Percentiles rank a stretch among this genome's conserved stretches.
phyloP scores from a whole-genome alignment of 2,888 invertebrate species.

The Octodonta nipae region DNA sequence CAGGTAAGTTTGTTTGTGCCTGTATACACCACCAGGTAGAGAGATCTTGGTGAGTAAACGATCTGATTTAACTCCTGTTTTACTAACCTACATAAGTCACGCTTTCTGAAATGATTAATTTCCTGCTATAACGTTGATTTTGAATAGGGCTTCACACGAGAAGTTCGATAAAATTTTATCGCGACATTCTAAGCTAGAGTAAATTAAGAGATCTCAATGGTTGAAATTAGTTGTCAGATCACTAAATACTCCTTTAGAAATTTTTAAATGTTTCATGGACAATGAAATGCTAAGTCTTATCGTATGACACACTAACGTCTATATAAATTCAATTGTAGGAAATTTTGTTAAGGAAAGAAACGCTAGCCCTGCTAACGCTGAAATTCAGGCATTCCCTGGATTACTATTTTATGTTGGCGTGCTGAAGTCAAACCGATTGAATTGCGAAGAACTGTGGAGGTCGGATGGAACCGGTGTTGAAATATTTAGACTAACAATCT shows the following conservation, averaged over 20 bases:
- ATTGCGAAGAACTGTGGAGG: constrained; percentile 1
- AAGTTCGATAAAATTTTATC: too few relatives aligned
- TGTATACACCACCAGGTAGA: too few relatives aligned
- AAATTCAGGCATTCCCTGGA: constrained; percentile 5
- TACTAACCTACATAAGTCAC: too few relatives aligned
- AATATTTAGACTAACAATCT: constrained; percentile 4
- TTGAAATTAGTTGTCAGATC: constrained; percentile 1
- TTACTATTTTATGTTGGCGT: constrained; percentile 3
- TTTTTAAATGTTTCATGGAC: constrained; percentile 1
- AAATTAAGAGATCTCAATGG: too few relatives aligned
- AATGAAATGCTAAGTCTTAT: constrained; percentile 1
- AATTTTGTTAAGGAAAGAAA: constrained; percentile 1
- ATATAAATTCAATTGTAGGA: constrained; percentile 1
- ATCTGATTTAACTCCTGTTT: too few relatives aligned
- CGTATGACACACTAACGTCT: constrained; percentile 1
- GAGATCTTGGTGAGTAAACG: too few relatives aligned
- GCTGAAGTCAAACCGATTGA: not conserved
- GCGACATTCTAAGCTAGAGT: too few relatives aligned
- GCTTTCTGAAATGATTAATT: too few relatives aligned
- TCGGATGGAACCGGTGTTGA: constrained; percentile 3
- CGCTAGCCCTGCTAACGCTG: constrained; percentile 2
- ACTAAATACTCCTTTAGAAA: not conserved
- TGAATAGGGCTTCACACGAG: too few relatives aligned
- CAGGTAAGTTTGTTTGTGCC: too few relatives aligned
- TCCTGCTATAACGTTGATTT: too few relatives aligned